These are phyloP conservation scores for Pachliopta kotzebuea DNA, from an alignment of 2,888 invertebrate genomes.

Conservation along the genomic window DNA sequence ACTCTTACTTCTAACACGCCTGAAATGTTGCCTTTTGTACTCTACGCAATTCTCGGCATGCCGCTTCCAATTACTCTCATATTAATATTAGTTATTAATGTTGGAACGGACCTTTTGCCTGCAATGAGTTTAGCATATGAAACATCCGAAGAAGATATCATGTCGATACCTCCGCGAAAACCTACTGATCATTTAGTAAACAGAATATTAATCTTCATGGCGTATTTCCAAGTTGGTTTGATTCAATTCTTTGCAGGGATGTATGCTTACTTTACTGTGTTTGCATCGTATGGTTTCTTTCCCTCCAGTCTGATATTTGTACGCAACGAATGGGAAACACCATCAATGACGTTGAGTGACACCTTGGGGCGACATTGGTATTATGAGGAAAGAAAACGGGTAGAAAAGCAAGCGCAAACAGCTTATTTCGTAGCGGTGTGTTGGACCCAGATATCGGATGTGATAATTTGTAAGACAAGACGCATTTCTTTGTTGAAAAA, in stretches of 20 bases:
- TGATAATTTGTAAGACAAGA: conserved; percentile 89
- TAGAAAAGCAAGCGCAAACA: conserved; percentile 88
- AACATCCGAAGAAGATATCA: conserved; percentile 87
- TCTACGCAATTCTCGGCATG: conserved; percentile 86
- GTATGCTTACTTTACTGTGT: conserved; percentile 88
- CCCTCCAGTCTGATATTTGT: conserved; percentile 84
- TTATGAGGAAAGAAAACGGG: conserved; percentile 82
- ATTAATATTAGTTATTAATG: conserved; percentile 85
- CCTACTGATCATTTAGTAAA: conserved; percentile 77
- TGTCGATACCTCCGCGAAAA: conserved; percentile 82
- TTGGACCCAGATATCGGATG: conserved; percentile 88
- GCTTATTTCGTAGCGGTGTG: conserved; percentile 90
- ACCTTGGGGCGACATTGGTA: conserved; percentile 89
- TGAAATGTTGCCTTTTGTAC: conserved; percentile 90
- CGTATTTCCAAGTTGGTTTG: conserved; percentile 92
- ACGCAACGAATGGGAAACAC: conserved; percentile 86
- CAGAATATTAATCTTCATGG: conserved; percentile 85
- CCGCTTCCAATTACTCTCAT: conserved; percentile 84
- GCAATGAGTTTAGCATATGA: conserved; percentile 91
- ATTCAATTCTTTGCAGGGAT: conserved; percentile 91
- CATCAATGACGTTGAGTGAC: conserved; percentile 82
- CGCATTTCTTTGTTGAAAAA: conserved; percentile 87
- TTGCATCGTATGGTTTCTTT: conserved; percentile 89
- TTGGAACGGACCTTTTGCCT: conserved; percentile 89
- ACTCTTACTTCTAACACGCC: conserved; percentile 91